These are phyloP conservation scores for Bembecia ichneumoniformis DNA, from an alignment of 2,888 invertebrate species.

Conservation along the genomic window DNA sequence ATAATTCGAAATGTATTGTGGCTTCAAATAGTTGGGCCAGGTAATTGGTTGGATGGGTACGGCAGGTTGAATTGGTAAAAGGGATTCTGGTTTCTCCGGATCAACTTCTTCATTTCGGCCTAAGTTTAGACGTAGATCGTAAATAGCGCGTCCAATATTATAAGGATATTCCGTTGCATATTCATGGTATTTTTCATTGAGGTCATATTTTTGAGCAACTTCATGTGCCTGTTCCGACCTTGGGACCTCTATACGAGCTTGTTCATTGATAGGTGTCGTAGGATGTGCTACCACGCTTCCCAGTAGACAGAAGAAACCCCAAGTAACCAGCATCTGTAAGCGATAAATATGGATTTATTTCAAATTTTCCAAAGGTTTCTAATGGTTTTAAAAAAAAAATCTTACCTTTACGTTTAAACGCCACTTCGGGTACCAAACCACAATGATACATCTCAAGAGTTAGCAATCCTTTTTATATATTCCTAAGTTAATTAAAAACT, in stretches of 20 bases:
- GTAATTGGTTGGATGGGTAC: background rate
- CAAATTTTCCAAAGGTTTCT: too few relatives aligned
- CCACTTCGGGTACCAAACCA: background rate
- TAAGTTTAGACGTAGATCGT: background rate
- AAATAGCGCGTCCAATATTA: background rate
- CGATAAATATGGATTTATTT: too few relatives aligned
- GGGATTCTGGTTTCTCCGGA: background rate
- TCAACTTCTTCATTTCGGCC: background rate
- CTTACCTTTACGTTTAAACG: background rate
- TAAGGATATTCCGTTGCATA: background rate
- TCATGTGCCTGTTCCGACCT: background rate
- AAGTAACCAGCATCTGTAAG: background rate
- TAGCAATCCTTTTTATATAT: background rate
- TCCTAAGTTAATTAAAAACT: background rate
- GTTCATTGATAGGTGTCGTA: background rate
- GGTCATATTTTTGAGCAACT: background rate
- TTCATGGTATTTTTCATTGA: background rate
- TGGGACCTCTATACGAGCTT: background rate
- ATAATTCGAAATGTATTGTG: background rate
- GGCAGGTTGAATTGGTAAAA: background rate
- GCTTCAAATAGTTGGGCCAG: background rate
- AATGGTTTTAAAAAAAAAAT: background rate
- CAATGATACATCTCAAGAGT: background rate
- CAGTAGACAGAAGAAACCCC: background rate
- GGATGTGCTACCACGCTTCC: background rate